phyloP scores from a whole-genome alignment of 2,888 invertebrate species.

The Thyatira batis region DNA sequence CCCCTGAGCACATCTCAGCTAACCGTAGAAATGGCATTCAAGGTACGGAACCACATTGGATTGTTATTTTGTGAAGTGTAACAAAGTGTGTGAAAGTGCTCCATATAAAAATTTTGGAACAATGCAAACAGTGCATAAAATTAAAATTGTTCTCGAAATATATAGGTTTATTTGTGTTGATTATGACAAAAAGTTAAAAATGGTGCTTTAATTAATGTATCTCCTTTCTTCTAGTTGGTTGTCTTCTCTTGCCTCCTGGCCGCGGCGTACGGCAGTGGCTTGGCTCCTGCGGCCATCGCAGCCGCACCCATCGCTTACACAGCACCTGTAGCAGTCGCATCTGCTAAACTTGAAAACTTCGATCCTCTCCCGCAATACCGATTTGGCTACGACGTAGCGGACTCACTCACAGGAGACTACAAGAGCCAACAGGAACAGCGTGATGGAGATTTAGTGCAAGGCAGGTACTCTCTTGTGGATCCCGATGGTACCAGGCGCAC shows the following conservation, averaged over 20 bases:
- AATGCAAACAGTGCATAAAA: not conserved
- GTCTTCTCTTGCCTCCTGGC: conserved; percentile 69
- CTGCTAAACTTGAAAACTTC: conserved; percentile 67
- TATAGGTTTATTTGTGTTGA: too few species aligned
- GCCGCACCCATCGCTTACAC: conserved; percentile 55
- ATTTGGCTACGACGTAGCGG: conserved; percentile 71
- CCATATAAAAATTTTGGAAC: conserved; percentile 6
- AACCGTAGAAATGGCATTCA: conserved; percentile 68
- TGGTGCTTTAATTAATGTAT: not conserved
- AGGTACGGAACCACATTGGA: conserved; percentile 64
- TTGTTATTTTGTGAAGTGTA: conserved; percentile 43
- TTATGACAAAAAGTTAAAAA: not conserved
- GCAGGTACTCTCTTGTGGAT: conserved; percentile 70
- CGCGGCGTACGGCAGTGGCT: conserved; percentile 54
- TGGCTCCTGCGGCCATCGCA: conserved; percentile 54
- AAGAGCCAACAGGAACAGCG: conserved; percentile 77
- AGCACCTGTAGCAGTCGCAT: conserved; percentile 44
- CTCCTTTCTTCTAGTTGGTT: conserved; percentile 59
- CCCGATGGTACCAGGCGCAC: conserved; percentile 69
- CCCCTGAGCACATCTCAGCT: conserved; percentile 63
- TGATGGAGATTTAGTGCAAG: conserved; percentile 79
- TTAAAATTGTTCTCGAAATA: too few species aligned
- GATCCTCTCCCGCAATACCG: conserved; percentile 83
- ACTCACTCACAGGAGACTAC: conserved; percentile 72
- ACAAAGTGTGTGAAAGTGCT: conserved; percentile 34